phyloP scores from a whole-genome alignment of 1,140 invertebrate genomes.

The Pentalonia nigronervosa region DNA sequence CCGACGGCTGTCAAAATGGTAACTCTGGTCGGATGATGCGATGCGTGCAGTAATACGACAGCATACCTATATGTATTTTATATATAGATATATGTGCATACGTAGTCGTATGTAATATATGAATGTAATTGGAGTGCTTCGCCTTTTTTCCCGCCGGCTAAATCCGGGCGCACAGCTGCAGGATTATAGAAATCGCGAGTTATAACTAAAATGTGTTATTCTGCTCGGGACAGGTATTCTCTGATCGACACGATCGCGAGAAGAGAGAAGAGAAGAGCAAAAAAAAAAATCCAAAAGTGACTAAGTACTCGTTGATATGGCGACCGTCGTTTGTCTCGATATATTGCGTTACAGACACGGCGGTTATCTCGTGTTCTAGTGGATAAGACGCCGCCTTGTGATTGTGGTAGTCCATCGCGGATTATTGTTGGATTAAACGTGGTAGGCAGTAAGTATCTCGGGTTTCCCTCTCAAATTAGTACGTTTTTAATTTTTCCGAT shows the following conservation, averaged over 20 bases:
- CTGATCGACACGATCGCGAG: neutral
- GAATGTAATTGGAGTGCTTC: neutral
- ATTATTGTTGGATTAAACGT: neutral
- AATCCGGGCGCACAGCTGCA: neutral
- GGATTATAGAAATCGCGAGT: neutral
- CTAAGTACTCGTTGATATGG: neutral
- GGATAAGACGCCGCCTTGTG: neutral
- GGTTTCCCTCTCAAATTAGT: neutral
- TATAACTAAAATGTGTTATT: neutral
- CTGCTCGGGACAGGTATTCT: neutral
- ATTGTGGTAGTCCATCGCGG: neutral
- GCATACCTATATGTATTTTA: neutral
- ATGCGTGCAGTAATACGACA: neutral
- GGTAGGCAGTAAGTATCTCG: neutral
- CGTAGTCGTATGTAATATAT: neutral
- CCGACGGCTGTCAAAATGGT: constrained; percentile 15
- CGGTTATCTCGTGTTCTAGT: neutral
- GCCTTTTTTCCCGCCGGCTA: neutral
- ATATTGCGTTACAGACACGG: neutral
- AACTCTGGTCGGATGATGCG: neutral
- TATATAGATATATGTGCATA: neutral
- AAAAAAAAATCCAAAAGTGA: neutral
- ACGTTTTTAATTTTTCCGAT: no score
- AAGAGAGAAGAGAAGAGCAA: neutral
- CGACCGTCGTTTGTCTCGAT: neutral